Percentiles rank a stretch among this genome's conserved stretches.
Evolutionary conservation across 2,113 vertebrate species (phyloP).

Genomic region (Gallinago undulata): DNA sequence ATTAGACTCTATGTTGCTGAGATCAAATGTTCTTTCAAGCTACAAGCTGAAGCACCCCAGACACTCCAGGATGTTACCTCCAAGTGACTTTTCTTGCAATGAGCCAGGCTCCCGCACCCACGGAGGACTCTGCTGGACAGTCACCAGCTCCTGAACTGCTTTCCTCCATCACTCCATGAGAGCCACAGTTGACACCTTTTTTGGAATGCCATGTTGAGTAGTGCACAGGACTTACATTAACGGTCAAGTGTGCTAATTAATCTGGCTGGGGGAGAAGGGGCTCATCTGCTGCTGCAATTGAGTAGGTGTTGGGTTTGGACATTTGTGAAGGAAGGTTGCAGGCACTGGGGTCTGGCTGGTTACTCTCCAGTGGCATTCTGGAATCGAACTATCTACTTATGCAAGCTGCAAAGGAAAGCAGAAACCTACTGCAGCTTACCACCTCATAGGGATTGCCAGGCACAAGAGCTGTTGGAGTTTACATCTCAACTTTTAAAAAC

Average conservation of each 20-base stretch:
- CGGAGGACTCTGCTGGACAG: fast-evolving
- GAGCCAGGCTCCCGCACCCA: not conserved
- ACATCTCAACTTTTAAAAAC: not conserved
- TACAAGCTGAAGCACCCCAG: not conserved
- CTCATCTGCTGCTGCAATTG: not conserved
- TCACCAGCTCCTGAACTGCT: not conserved
- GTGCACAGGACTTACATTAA: not conserved
- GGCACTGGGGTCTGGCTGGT: not conserved
- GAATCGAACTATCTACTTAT: not conserved
- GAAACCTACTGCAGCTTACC: not conserved
- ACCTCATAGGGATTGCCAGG: fast-evolving
- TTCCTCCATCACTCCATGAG: not conserved
- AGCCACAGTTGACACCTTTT: not conserved
- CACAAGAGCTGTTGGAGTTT: not conserved
- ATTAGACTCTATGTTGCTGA: not conserved
- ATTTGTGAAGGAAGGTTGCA: not conserved
- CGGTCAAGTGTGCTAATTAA: fast-evolving
- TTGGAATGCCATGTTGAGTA: not conserved
- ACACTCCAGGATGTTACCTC: not conserved
- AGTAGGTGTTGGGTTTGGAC: not conserved
- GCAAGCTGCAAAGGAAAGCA: not conserved
- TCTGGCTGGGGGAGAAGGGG: not conserved
- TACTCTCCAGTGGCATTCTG: not conserved
- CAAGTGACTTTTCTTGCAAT: not conserved
- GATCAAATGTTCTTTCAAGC: not conserved